phyloP scores from a whole-genome alignment of 2,113 vertebrate genomes.

The Notechis scutatus region DNA sequence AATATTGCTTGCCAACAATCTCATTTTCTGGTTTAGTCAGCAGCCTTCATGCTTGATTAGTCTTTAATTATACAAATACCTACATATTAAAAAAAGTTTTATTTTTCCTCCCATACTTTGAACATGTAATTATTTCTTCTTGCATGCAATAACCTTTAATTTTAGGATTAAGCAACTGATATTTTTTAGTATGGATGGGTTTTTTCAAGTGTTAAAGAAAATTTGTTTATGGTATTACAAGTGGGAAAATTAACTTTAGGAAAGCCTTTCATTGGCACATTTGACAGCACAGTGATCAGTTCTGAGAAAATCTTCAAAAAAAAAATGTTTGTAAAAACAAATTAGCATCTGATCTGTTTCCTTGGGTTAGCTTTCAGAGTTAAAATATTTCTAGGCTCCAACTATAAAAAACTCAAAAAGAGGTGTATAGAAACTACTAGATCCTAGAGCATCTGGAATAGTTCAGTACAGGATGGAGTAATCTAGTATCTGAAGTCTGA shows the following conservation, averaged over 20 bases:
- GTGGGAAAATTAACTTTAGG: constrained; percentile 74
- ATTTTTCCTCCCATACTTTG: constrained; percentile 72
- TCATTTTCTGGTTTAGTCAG: constrained; percentile 99
- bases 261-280: constrained; percentile 69
- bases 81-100: constrained; percentile 79
- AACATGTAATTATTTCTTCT: constrained; percentile 84
- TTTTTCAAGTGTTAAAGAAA: constrained; percentile 80
- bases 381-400: neutral
- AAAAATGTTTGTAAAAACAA: constrained; percentile 57
- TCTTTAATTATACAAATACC: constrained; percentile 86
- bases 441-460: neutral
- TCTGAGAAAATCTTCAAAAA: constrained; percentile 54
- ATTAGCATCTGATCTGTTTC: constrained; percentile 30
- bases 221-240: constrained; percentile 76
- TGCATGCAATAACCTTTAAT: constrained; percentile 82
- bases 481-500: neutral
- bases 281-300: constrained; percentile 60
- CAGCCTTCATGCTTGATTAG: constrained; percentile 93
- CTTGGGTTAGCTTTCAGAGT: constrained; percentile 5
- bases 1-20: constrained; percentile 95
- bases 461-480: neutral
- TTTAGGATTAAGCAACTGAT: constrained; percentile 84
- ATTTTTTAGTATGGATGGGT: constrained; percentile 75
- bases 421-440: neutral
- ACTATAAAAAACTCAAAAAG: neutral